A percentile compares a stretch with the other conserved stretches of the same genome.
Evolutionary conservation across 1,140 invertebrate genomes (phyloP).

Genomic region (Caenorhabditis remanei): DNA sequence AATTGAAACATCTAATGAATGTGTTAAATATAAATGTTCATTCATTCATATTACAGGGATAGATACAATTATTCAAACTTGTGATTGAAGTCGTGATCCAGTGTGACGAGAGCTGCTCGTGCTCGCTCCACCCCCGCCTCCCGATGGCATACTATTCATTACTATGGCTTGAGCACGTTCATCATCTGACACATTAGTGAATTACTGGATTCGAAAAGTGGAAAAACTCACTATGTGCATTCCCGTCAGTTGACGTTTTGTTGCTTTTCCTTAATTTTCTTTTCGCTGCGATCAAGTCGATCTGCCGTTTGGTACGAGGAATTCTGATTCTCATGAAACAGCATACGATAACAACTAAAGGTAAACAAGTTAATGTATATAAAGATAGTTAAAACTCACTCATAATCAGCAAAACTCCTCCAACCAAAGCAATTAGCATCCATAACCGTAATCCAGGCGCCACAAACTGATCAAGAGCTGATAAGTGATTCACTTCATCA

Average conservation of each 20-base stretch:
- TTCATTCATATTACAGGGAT: background rate
- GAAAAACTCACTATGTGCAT: slow-evolving; percentile 12
- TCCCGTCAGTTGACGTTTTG: background rate
- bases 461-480: slow-evolving; percentile 74
- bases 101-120: slow-evolving; percentile 48
- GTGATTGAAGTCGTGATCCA: slow-evolving; percentile 27
- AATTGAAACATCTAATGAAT: background rate
- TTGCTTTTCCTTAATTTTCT: slow-evolving; percentile 70
- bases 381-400: slow-evolving; percentile 57
- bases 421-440: slow-evolving; percentile 76
- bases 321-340: slow-evolving; percentile 74
- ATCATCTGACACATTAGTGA: slow-evolving; percentile 22
- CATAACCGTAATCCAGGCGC: slow-evolving; percentile 76
- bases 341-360: slow-evolving; percentile 75
- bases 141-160: slow-evolving; percentile 69
- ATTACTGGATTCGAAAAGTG: background rate
- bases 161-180: slow-evolving; percentile 71
- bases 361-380: background rate
- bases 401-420: slow-evolving; percentile 75
- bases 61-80: slow-evolving; percentile 39
- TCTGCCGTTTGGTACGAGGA: slow-evolving; percentile 76
- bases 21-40: background rate
- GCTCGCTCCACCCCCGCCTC: slow-evolving; percentile 9
- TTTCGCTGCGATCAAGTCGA: slow-evolving; percentile 74
- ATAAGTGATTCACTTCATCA: slow-evolving; percentile 57